Conservation (phyloP, 2,888 invertebrate genomes). For the Tromatobia lineatoria region DNA sequence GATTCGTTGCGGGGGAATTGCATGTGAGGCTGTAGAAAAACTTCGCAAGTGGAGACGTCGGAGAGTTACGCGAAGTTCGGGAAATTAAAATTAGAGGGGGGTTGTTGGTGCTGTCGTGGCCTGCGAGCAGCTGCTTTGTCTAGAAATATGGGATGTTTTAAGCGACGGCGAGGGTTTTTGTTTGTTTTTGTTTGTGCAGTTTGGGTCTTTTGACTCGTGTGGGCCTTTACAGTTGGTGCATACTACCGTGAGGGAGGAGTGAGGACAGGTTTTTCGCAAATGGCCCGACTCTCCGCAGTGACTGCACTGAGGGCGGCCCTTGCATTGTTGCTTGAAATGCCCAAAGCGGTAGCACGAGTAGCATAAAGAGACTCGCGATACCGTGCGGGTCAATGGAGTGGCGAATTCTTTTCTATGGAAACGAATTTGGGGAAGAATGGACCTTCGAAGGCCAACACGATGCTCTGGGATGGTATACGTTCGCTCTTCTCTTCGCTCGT, state of each 20-base stretch:
- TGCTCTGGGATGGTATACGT: not conserved
- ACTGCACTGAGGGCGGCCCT: not conserved
- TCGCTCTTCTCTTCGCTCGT: not conserved
- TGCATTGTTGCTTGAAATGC: not conserved
- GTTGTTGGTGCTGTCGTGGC: not conserved
- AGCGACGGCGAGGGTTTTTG: too few relatives aligned
- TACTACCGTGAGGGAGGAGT: not conserved
- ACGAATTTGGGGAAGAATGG: not conserved
- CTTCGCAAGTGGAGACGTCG: not conserved
- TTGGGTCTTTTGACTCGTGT: not conserved
- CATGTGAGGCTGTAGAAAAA: not conserved
- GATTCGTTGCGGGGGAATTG: not conserved
- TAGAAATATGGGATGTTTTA: too few relatives aligned
- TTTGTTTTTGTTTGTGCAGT: not conserved
- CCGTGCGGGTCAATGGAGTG: not conserved
- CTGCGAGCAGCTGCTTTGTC: not conserved
- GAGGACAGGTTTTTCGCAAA: not conserved
- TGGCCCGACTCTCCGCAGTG: not conserved
- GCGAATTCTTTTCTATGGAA: not conserved
- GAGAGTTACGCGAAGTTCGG: not conserved
- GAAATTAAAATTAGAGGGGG: not conserved
- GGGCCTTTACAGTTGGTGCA: not conserved
- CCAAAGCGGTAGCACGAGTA: not conserved
- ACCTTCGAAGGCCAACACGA: not conserved
- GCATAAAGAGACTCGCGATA: not conserved